Evolutionary conservation across 2,888 invertebrate species (phyloP), one percentile per base, ranked within the genome.

Genomic region (Seira musarum): DNA sequence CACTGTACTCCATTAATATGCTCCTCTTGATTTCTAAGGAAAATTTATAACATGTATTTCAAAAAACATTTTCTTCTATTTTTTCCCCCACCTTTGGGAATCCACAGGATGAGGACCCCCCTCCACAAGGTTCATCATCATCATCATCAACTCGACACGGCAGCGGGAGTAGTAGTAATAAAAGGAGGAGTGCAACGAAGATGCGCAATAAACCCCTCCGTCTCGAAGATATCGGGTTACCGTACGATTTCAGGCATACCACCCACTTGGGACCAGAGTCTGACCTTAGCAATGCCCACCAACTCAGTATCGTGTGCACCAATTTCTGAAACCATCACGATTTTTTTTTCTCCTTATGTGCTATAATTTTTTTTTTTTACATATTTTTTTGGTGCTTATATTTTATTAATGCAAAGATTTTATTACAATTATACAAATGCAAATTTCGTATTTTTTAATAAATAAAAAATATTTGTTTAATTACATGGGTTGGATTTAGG

Each of bases 161-260:
- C 6, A 40, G 40, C 6, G 13, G 13, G 40, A 40, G 13, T 6
- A 6, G 40, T 40, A 40, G 40, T 40, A 40, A 13, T 40, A 40
- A 40, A 40, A 57, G 17, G 17, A 13, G 57, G 3, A 5, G 57
- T n/a, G 57, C 8, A 13, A 1, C 2, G 60, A 1, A 30, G 69
- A 57, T 40, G 61, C 19, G 64, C 3, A 1, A 13, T 13, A 1
- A 15, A 64, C 35, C 17, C 6, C 25, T 76, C 2, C 40, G 68
- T 17, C 10, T 46, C 15, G 69, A 67, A 10, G 82, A 82, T 61
- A 98, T 98, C 88, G 95, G 98, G 46, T 93, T 93, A 86, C 98
- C 98, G 15, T 97, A 96, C 87, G 96, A 98, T 91, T 98, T 98
- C 89, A 94, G 95, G 88, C 98, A 98, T 89, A 97, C 97, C 60